Conservation (phyloP, 1,140 invertebrate species). For the Euwallacea similis region DNA sequence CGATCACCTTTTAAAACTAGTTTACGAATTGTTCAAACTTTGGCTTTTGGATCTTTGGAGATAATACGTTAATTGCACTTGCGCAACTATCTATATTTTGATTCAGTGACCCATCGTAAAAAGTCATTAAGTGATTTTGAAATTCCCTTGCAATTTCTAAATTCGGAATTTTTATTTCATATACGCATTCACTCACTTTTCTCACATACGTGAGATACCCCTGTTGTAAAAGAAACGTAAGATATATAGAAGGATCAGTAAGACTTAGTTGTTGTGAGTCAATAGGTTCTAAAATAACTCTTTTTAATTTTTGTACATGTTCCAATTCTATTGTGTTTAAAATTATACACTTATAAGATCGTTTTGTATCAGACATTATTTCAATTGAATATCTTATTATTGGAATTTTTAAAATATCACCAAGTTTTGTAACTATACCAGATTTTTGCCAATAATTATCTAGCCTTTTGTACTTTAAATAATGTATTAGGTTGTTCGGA, state of each 20-base stretch:
- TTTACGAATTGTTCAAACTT: not conserved
- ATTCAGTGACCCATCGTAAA: not conserved
- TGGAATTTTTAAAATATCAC: not conserved
- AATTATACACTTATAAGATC: not conserved
- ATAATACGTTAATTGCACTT: not conserved
- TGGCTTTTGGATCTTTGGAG: not conserved
- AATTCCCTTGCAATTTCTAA: not conserved
- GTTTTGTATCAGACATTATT: not conserved
- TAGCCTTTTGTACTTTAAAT: not conserved
- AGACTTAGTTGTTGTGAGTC: not conserved
- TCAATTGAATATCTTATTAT: not conserved
- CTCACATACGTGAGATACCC: not conserved
- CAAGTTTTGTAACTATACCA: not conserved
- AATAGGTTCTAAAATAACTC: not conserved
- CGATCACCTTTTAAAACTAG: not conserved
- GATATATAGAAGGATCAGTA: not conserved
- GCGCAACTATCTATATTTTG: not conserved
- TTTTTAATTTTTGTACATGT: not conserved
- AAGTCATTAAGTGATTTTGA: not conserved
- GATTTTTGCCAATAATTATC: not conserved
- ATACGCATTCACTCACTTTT: not conserved
- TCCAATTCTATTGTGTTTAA: not conserved
- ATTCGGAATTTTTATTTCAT: not conserved
- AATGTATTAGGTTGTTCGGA: no score
- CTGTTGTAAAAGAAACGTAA: not conserved